Percentiles rank a stretch among this genome's conserved stretches.
Conservation (phyloP, 1,140 invertebrate genomes). For the Drosophila oshimai region DNA sequence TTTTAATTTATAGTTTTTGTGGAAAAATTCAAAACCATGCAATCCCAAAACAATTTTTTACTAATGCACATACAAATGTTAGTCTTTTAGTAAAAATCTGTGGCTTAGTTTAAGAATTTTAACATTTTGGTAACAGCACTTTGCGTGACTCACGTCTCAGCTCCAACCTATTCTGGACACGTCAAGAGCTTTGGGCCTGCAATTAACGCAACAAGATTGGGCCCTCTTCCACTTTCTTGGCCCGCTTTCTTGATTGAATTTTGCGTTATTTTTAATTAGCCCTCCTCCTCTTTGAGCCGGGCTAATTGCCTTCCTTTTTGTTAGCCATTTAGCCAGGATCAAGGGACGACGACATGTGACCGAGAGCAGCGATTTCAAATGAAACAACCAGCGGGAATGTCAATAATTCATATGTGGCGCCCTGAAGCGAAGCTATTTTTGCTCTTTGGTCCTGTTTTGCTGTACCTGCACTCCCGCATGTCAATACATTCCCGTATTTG, state of each 20-base stretch:
- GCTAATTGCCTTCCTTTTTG: slow-evolving; percentile 30
- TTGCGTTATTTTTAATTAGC: slow-evolving; percentile 42
- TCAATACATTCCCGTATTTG: slow-evolving; percentile 8
- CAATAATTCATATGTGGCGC: slow-evolving; percentile 16
- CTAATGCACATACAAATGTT: no score
- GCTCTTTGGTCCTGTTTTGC: neutral
- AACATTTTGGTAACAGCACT: neutral
- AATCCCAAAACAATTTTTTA: no score
- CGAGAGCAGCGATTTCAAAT: slow-evolving; percentile 12
- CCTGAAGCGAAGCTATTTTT: neutral
- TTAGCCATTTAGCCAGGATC: slow-evolving; percentile 1
- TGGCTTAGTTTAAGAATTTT: no score
- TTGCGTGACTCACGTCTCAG: neutral
- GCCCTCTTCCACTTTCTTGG: neutral
- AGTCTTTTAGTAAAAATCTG: no score
- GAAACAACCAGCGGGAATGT: slow-evolving; percentile 14
- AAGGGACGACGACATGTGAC: neutral
- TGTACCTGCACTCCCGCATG: neutral
- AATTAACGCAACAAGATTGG: slow-evolving; percentile 33
- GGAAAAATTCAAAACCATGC: no score
- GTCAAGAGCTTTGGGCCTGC: slow-evolving; percentile 7
- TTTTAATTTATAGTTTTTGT: no score
- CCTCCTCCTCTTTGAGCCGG: slow-evolving; percentile 11
- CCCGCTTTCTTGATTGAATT: slow-evolving; percentile 20
- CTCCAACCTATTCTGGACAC: neutral